A percentile compares a stretch with the other conserved stretches of the same genome.
These are phyloP conservation scores for Bergia puertoricense DNA, from an alignment of 92 coral and sea anemone genomes.

Conservation along the genomic window DNA sequence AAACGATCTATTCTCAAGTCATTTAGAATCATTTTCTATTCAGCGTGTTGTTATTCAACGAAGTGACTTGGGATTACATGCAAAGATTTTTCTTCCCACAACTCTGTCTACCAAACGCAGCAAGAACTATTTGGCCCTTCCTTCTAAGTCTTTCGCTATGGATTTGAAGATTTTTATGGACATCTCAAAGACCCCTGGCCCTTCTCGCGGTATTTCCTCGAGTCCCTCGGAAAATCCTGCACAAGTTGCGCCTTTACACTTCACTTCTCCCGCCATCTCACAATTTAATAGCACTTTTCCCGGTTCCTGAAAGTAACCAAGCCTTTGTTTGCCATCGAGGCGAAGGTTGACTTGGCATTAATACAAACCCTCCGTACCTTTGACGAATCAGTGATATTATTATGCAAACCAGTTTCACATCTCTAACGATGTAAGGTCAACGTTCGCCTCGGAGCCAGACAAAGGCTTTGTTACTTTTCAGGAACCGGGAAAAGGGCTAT, in stretches of 20 bases:
- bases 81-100: not conserved
- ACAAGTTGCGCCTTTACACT: not conserved
- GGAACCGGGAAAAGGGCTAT: not conserved
- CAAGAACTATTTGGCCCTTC: slow-evolving; percentile 37
- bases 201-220: not conserved
- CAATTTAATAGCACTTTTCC: not conserved
- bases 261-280: not conserved
- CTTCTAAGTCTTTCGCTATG: slow-evolving; percentile 37
- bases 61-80: not conserved
- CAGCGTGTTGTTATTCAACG: slow-evolving; percentile 40
- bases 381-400: no score
- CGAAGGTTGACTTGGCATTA: no score
- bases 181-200: not conserved
- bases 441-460: no score
- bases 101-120: slow-evolving; percentile 18
- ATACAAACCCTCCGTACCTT: no score
- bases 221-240: not conserved
- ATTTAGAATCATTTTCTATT: slow-evolving; percentile 22
- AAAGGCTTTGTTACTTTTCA: no score
- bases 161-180: slow-evolving; percentile 49
- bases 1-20: no score
- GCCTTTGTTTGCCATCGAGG: no score
- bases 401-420: no score
- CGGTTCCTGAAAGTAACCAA: no score
- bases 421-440: no score